Base-by-base conservation (phyloP, 2,888 invertebrate genomes). In the Acrocera orbiculus region DNA sequence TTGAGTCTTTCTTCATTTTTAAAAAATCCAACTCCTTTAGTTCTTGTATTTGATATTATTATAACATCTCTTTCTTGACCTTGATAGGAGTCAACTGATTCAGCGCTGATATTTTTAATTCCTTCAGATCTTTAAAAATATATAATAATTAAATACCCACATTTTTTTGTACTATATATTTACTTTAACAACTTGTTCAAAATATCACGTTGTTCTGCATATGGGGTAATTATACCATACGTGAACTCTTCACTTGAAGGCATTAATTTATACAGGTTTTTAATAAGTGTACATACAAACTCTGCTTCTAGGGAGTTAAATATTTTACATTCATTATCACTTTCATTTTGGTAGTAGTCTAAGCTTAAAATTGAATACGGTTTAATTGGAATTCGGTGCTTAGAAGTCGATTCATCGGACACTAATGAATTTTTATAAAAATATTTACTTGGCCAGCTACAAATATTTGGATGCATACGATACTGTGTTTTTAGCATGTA, bases 1-100 rank as follows among this genome's bases (percentile, higher is more conserved):
- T 87, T 87, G 46, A 90, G 63, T 42, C 89, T 67, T 47, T 83
- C 77, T 10, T 65, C 66, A 56, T 81, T 77, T 0, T 70, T 62
- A 27, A 89, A 62, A 62, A 90, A 87, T 45, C 81, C 82, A 36
- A 81, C 70, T 11, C 75, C 73, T 14, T 64, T 65, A 30, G 76
- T 76, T 41, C 86, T 69, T 3, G 86, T 87, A 58, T 81, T 76
- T 0, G 87, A 86, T 46, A 89, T 69, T 37, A 92, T 70, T 38
- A 90, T 73, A 27, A 90, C 69, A 58, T 89, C 87, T 37, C 78
- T 73, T 63, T 92, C 86, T 51, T 80, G 72, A 0, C 90, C 90
- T 59, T 90, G 89, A 61, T 81, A 87, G 41, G 80, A 74, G 58
- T 86, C 85, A 28, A 86, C 74, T 2, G 83, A 83, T 49, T 76